Conservation (phyloP, 1,140 invertebrate species). For the Scylla paramamosain region DNA sequence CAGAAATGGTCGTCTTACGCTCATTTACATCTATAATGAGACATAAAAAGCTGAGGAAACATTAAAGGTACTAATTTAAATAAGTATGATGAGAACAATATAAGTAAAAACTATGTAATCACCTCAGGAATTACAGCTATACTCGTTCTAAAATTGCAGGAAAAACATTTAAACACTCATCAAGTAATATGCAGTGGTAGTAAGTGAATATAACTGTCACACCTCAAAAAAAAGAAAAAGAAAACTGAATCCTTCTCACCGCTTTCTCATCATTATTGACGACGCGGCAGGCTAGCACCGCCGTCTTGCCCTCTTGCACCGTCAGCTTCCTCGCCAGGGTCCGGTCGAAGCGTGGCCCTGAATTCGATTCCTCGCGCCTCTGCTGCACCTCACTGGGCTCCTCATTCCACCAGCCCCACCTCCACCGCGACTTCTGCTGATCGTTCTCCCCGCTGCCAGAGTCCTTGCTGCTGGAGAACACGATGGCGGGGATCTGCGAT, state of each 20-base stretch:
- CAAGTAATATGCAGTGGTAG: no score
- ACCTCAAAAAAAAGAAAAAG: no score
- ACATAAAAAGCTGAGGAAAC: no score
- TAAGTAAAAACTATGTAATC: no score
- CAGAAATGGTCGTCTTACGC: no score
- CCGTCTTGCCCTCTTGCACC: slow-evolving; percentile 62
- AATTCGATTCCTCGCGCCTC: neutral
- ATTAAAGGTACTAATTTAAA: no score
- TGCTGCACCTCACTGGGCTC: neutral
- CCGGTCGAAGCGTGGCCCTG: slow-evolving; percentile 64
- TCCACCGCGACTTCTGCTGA: neutral
- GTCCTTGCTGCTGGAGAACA: neutral
- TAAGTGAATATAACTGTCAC: no score
- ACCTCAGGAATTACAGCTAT: no score
- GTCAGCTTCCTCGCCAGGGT: slow-evolving; percentile 59
- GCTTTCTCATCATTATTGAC: slow-evolving; percentile 44
- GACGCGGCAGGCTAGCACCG: slow-evolving; percentile 62
- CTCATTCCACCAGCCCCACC: neutral
- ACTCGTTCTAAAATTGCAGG: no score
- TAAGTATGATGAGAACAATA: no score
- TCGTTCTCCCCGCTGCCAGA: neutral
- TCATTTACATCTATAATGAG: no score
- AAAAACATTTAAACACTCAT: no score
- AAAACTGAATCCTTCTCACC: slow-evolving; percentile 33
- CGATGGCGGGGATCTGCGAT: neutral